These are phyloP conservation scores for Microctenopoma steveboyesi DNA, from an alignment of 2,797 vertebrate species.

Conservation along the genomic window DNA sequence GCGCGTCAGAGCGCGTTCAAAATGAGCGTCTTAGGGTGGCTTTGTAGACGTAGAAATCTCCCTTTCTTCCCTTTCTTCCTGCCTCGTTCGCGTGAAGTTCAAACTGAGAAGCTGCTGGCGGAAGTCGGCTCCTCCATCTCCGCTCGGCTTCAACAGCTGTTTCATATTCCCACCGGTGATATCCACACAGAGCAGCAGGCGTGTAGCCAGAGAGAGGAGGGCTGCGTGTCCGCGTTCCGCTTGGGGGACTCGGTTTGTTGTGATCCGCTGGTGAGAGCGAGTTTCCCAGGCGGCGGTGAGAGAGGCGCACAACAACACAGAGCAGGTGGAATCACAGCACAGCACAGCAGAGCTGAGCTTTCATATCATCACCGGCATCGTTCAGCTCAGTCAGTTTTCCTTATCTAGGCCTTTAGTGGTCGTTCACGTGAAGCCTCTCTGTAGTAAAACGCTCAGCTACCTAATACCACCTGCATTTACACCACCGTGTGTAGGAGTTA, in stretches of 20 bases:
- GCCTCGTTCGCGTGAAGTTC: constrained; percentile 48
- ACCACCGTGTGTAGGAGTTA: constrained; percentile 23
- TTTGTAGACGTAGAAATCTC: constrained; percentile 20
- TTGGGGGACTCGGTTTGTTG: constrained; percentile 44
- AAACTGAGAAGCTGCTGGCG: constrained; percentile 62
- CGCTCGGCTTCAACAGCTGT: constrained; percentile 29
- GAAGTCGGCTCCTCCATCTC: constrained; percentile 49
- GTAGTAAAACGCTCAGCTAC: constrained; percentile 44
- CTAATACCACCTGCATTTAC: constrained; percentile 34
- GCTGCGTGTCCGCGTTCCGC: constrained; percentile 4
- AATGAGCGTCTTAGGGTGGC: constrained; percentile 31
- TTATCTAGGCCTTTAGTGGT: background rate
- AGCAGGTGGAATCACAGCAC: constrained; percentile 58
- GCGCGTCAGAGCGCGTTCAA: constrained; percentile 26
- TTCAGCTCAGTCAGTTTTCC: constrained; percentile 4
- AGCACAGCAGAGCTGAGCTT: constrained; percentile 25
- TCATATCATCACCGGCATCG: too few species aligned
- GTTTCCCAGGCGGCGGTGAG: constrained; percentile 32
- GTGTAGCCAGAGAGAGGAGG: background rate
- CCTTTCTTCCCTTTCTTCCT: too few species aligned
- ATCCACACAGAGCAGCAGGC: constrained; percentile 16
- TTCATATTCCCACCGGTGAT: constrained; percentile 31
- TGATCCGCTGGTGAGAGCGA: constrained; percentile 33
- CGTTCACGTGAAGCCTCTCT: constrained; percentile 6
- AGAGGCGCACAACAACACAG: constrained; percentile 9